Evolutionary conservation across 2,888 invertebrate genomes (phyloP), one percentile per base, ranked within the genome.

Genomic region (Nomada fucata): DNA sequence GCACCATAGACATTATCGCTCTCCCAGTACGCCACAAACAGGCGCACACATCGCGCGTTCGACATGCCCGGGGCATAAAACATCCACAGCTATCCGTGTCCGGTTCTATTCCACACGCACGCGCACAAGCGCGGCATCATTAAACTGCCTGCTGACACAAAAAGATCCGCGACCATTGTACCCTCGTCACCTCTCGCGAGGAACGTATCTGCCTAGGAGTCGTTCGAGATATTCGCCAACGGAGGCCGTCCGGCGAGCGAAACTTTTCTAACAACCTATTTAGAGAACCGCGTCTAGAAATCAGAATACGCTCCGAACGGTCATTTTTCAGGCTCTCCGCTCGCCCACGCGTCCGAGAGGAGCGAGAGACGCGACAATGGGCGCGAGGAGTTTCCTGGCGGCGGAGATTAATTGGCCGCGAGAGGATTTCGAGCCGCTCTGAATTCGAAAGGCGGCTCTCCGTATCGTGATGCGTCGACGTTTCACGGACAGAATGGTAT

Each of bases 381-480:
- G 83, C 83, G 83, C 85, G 85, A 87, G 82, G 87, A 87, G 89
- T 90, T 91, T 89, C 83, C 86, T 86, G 82, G 47, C 83, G 80
- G 77, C 68, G 80, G 83, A 91, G 92, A 92, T 93, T 92, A 92
- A 93, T 93, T 91, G 90, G 91, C 91, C 89, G 89, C 90, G 87
- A 88, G 87, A 88, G 87, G 83, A 84, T 78, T 82, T 76, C 82
- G 65, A 67, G 61, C 69, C 68, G 81, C 64, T 65, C 77, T 57
- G 83, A 81, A 85, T 85, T 73, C 70, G 77, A 74, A 60, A 60
- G 72, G 52, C 20, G 47, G 20, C 55, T 18, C 55, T 18, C 52
- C 52, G 52, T 23, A 60, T 26, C 44, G 64, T 55, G 60, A 13
- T 47, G 13, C 64, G 50, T 23, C 55, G n/a, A 50, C 29, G 29